These are phyloP conservation scores for Esox lucius DNA, from an alignment of 2,797 vertebrate genomes.

Conservation along the genomic window DNA sequence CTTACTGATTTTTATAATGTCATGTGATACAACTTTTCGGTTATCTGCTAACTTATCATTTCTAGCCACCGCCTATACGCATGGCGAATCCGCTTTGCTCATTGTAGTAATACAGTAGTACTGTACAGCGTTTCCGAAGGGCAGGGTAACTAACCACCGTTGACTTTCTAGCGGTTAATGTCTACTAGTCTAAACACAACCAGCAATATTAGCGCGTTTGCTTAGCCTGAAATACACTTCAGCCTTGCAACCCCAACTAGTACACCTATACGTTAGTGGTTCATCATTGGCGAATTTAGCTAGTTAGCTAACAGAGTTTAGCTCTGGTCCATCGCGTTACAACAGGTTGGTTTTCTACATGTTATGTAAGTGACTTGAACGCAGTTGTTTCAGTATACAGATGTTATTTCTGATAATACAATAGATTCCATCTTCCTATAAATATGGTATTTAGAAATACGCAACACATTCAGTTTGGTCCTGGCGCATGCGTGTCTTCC, in stretches of 20 bases:
- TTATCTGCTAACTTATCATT: neutral
- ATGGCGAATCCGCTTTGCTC: neutral
- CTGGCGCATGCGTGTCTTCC: too few relatives aligned
- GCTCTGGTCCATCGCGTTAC: neutral
- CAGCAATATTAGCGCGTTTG: neutral
- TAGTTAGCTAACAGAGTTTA: neutral
- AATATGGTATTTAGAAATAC: too few relatives aligned
- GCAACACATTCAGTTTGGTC: too few relatives aligned
- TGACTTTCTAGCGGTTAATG: neutral
- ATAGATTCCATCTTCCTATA: too few relatives aligned
- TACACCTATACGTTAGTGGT: too few relatives aligned
- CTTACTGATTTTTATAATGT: constrained; percentile 42
- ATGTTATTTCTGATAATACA: too few relatives aligned
- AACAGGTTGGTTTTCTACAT: too few relatives aligned
- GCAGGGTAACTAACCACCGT: too few relatives aligned
- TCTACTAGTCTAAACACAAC: neutral
- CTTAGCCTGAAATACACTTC: neutral
- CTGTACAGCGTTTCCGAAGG: neutral
- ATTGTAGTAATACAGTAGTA: too few relatives aligned
- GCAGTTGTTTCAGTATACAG: too few relatives aligned
- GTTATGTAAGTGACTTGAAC: too few relatives aligned
- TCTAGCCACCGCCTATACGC: neutral
- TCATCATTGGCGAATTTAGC: neutral
- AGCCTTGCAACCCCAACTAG: too few relatives aligned
- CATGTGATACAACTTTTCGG: neutral